Conservation (phyloP, 2,113 vertebrate species). For the Scophthalmus maximus region DNA sequence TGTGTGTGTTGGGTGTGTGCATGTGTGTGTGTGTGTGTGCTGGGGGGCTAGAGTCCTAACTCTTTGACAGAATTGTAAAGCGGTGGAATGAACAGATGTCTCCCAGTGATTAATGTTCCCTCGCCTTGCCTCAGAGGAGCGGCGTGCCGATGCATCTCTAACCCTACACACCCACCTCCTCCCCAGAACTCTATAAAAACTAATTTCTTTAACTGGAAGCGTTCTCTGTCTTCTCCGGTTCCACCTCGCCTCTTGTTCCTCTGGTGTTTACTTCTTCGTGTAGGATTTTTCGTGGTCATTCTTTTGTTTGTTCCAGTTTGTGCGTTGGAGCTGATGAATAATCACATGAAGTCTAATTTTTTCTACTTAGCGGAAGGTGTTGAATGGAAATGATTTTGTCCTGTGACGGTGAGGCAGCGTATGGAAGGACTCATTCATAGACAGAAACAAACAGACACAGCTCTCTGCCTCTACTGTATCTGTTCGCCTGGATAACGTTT, state of each 20-base stretch:
- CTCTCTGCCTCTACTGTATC: constrained; percentile 5
- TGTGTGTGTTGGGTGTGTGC: not conserved
- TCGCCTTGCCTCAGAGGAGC: constrained; percentile 70
- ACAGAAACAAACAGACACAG: constrained; percentile 34
- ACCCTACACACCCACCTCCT: constrained; percentile 59
- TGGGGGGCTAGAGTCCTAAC: constrained; percentile 30
- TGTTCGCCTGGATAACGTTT: not conserved
- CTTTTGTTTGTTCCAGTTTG: not conserved
- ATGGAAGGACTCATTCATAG: constrained; percentile 22
- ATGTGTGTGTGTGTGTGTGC: not conserved
- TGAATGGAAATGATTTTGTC: constrained; percentile 27
- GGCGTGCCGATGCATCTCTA: constrained; percentile 67
- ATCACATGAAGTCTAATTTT: not conserved
- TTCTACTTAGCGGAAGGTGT: not conserved
- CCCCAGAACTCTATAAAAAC: constrained; percentile 43
- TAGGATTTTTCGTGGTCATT: not conserved
- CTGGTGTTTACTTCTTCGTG: not conserved
- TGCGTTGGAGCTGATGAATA: not conserved
- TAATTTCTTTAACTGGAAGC: constrained; percentile 51
- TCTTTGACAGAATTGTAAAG: constrained; percentile 82
- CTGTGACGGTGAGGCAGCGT: not conserved
- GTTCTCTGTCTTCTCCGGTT: constrained; percentile 25
- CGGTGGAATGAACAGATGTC: constrained; percentile 83
- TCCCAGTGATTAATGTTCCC: constrained; percentile 82
- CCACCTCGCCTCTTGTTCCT: constrained; percentile 1